Evolutionary conservation across 2,888 invertebrate genomes (phyloP).

Genomic region (Incurvaria masculella): DNA sequence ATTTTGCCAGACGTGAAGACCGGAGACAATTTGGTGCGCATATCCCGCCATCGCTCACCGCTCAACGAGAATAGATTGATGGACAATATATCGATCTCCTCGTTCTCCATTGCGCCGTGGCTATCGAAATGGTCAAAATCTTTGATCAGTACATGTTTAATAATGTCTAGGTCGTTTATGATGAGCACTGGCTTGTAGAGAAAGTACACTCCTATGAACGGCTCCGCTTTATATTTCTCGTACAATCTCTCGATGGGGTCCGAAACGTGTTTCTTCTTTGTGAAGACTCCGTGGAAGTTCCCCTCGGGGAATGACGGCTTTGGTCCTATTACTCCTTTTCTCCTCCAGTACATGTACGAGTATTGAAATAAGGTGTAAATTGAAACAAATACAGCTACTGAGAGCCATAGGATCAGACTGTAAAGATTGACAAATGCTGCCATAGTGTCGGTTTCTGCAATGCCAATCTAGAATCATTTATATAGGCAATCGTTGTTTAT

Average conservation of each 20-base stretch:
- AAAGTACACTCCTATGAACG: slow-evolving; percentile 9
- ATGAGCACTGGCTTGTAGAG: slow-evolving; percentile 9
- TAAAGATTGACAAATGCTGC: background rate
- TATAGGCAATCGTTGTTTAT: no score
- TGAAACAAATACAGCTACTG: background rate
- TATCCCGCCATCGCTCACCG: slow-evolving; percentile 39
- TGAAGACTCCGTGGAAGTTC: slow-evolving; percentile 6
- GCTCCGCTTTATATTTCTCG: slow-evolving; percentile 3
- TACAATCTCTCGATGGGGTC: slow-evolving; percentile 7
- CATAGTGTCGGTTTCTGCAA: background rate
- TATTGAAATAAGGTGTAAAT: slow-evolving; percentile 5
- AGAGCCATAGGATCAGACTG: background rate
- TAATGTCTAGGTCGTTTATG: slow-evolving; percentile 24
- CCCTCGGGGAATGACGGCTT: slow-evolving; percentile 7
- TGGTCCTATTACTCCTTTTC: slow-evolving; percentile 6
- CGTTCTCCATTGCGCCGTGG: slow-evolving; percentile 26
- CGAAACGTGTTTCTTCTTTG: slow-evolving; percentile 5
- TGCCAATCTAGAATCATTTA: no score
- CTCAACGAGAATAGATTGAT: slow-evolving; percentile 27
- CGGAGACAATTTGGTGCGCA: slow-evolving; percentile 38
- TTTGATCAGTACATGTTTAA: slow-evolving; percentile 25
- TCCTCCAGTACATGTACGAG: slow-evolving; percentile 12
- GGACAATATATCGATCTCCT: slow-evolving; percentile 27
- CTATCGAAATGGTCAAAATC: slow-evolving; percentile 33
- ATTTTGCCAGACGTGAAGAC: slow-evolving; percentile 48